These are phyloP conservation scores for Danaus chrysippus DNA, from an alignment of 2,888 invertebrate genomes.

Conservation along the genomic window DNA sequence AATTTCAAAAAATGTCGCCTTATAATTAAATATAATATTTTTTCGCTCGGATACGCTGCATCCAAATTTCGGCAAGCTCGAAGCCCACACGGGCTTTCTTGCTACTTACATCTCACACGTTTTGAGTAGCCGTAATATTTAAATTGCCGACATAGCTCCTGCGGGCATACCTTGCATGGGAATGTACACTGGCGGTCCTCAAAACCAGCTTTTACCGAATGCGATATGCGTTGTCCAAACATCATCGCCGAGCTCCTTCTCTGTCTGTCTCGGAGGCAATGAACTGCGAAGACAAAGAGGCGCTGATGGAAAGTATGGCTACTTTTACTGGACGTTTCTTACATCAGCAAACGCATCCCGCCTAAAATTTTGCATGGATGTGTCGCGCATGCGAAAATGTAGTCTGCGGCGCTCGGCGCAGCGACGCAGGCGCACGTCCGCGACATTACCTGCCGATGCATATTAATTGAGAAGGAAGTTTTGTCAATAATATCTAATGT, in stretches of 20 bases:
- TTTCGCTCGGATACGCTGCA: constrained; percentile 64
- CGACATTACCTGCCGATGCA: constrained; percentile 74
- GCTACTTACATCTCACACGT: constrained; percentile 75
- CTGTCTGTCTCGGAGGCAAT: constrained; percentile 58
- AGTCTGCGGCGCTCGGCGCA: constrained; percentile 44
- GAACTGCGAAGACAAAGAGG: constrained; percentile 58
- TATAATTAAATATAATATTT: constrained; percentile 53
- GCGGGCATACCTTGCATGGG: constrained; percentile 76
- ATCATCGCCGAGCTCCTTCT: constrained; percentile 54
- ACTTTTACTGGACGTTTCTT: constrained; percentile 63
- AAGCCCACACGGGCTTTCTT: constrained; percentile 73
- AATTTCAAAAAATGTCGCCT: constrained; percentile 69
- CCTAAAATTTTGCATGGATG: constrained; percentile 79
- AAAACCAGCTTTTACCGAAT: constrained; percentile 75
- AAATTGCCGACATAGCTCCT: constrained; percentile 76
- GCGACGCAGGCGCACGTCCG: constrained; percentile 65
- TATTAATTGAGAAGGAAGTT: constrained; percentile 77
- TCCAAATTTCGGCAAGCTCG: constrained; percentile 59
- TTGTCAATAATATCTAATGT: constrained; percentile 79
- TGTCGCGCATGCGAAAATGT: constrained; percentile 71
- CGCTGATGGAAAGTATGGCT: constrained; percentile 59
- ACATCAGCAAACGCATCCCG: constrained; percentile 73
- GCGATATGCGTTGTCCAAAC: constrained; percentile 66
- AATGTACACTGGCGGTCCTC: constrained; percentile 72
- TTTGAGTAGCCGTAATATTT: constrained; percentile 77